Conservation (phyloP, 2,797 vertebrate genomes). For the Aselliscus stoliczkanus region DNA sequence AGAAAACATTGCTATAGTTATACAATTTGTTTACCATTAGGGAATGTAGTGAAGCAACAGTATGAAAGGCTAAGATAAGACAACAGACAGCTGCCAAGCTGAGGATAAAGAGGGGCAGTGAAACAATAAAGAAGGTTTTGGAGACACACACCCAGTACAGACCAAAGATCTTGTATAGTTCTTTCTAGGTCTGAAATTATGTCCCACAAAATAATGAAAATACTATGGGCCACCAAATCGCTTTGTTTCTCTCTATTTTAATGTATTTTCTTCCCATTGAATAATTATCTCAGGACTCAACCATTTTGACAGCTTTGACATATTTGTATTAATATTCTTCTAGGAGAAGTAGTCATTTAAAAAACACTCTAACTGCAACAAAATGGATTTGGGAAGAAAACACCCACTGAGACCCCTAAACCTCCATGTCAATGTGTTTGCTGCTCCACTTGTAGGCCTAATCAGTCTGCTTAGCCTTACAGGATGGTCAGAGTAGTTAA, state of each 20-base stretch:
- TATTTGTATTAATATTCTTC: slow-evolving; percentile 64
- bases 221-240: slow-evolving; percentile 11
- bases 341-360: slow-evolving; percentile 59
- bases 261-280: slow-evolving; percentile 4
- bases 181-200: neutral
- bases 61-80: slow-evolving; percentile 3
- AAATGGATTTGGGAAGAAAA: slow-evolving; percentile 28
- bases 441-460: slow-evolving; percentile 56
- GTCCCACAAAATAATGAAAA: slow-evolving; percentile 42
- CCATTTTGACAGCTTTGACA: slow-evolving; percentile 63
- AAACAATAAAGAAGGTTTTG: neutral
- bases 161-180: neutral
- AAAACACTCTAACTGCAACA: slow-evolving; percentile 36
- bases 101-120: neutral
- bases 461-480: slow-evolving; percentile 50
- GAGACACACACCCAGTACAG: neutral
- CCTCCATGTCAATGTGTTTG: slow-evolving; percentile 25
- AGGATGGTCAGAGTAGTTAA: slow-evolving; percentile 71
- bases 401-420: neutral
- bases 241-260: neutral
- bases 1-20: slow-evolving; percentile 56
- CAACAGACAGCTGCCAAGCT: slow-evolving; percentile 30
- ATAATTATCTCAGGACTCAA: slow-evolving; percentile 48
- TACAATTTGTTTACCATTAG: slow-evolving; percentile 32
- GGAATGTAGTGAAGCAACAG: slow-evolving; percentile 23